Conservation (phyloP, 2,797 vertebrate species). For the Leuciscus waleckii region DNA sequence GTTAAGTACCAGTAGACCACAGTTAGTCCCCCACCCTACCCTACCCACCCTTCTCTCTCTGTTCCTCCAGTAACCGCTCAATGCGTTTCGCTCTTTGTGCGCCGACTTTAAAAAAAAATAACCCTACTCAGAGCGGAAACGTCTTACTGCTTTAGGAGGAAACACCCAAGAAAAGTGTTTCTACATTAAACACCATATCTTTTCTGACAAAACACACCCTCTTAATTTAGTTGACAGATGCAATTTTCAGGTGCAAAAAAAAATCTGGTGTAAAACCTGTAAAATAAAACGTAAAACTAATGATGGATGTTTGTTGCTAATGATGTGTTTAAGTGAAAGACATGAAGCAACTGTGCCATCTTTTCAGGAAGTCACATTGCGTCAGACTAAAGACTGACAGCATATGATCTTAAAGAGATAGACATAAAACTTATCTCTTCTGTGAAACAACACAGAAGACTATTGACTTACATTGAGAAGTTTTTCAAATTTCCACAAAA, state of each 20-base stretch:
- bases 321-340: neutral
- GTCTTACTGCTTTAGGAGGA: constrained; percentile 40
- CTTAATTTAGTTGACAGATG: neutral
- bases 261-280: neutral
- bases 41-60: neutral
- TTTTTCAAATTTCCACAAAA: neutral
- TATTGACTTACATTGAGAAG: neutral
- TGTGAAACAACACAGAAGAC: neutral
- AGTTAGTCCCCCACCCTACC: neutral
- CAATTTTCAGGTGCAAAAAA: neutral
- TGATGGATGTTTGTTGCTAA: neutral
- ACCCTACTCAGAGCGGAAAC: constrained; percentile 44
- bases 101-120: constrained; percentile 3
- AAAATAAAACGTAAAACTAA: neutral
- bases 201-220: constrained; percentile 1
- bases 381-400: constrained; percentile 8
- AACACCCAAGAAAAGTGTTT: constrained; percentile 34
- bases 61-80: neutral
- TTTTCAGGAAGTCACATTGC: constrained; percentile 40
- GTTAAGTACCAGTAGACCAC: constrained; percentile 11
- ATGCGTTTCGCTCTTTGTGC: constrained; percentile 8
- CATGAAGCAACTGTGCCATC: neutral
- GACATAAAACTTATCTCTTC: neutral
- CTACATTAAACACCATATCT: constrained; percentile 8
- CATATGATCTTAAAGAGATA: neutral